A percentile compares a stretch with the other conserved stretches of the same genome.
Conservation (phyloP, 2,797 vertebrate genomes). For the Chromis chromis region DNA sequence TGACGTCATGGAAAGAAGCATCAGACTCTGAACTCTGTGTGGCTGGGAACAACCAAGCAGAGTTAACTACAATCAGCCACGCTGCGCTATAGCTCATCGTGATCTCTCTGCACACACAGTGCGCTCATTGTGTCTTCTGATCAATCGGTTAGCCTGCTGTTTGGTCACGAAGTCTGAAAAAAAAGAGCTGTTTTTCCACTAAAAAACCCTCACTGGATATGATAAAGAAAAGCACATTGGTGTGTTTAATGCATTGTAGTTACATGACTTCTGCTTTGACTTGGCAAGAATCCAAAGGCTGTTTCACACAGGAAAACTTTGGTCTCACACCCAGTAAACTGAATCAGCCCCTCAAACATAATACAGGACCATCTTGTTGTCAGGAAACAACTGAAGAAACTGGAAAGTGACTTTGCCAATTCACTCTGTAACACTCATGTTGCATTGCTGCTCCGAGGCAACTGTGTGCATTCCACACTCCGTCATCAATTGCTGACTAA, state of each 20-base stretch:
- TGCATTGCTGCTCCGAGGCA: neutral
- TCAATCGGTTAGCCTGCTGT: neutral
- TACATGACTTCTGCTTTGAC: neutral
- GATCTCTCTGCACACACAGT: constrained; percentile 20
- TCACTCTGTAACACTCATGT: neutral
- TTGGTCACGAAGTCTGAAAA: constrained; percentile 2
- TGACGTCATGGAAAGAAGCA: constrained; percentile 86
- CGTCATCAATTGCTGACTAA: neutral
- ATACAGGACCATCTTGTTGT: neutral
- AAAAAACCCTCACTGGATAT: neutral
- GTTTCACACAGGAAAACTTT: constrained; percentile 37
- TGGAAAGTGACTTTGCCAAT: constrained; percentile 1
- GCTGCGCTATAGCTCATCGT: constrained; percentile 24
- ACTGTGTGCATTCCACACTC: constrained; percentile 6
- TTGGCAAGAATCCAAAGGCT: constrained; percentile 16
- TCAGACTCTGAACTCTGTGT: constrained; percentile 69
- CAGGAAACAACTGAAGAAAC: constrained; percentile 2
- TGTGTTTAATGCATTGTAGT: neutral
- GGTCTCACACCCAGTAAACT: neutral
- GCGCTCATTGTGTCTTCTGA: constrained; percentile 21
- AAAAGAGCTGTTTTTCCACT: no score
- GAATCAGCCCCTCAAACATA: neutral
- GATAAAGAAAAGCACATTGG: neutral
- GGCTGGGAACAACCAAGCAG: constrained; percentile 65
- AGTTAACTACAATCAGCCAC: constrained; percentile 56